Base-by-base conservation (phyloP, 2,113 vertebrate genomes). In the Nanorana parkeri region DNA sequence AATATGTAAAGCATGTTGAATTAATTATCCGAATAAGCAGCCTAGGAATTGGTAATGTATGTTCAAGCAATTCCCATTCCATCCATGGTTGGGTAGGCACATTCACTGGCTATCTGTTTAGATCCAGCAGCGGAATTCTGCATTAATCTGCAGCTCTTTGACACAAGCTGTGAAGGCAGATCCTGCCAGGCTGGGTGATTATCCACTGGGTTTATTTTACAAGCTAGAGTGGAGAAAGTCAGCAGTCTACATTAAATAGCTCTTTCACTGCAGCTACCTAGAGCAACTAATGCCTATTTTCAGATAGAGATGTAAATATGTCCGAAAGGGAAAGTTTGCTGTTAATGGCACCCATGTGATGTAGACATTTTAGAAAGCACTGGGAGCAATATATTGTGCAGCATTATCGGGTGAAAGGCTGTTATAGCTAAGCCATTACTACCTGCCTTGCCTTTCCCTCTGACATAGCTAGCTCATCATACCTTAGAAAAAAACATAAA, bases 181-280 rank as follows among this genome's bases (percentile, higher is more conserved):
- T 75, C 72, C 72, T 60, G 28, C 56, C 72, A 75, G 72, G 72
- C 26, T 32, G 20, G 21, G 72, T 41, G 7, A 75, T 75, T 75
- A 75, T 60, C 72, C 72, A 29, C 29, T 61, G 28, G 72, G 28
- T 75, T 58, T 41, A 32, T 75, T 36, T 75, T 75, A 75, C 72
- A 75, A 60, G 55, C 56, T 41, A 60, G 56, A 61, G 2, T 58
- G 29, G 56, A 75, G 56, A 75, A 75, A 75, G 20, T 36, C 72
- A 58, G 29, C 19, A 16, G 20, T 17, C 29, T n/a, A 75, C 55
- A 36, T 61, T 29, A 75, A 75, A 75, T 28, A 28, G 20, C 24
- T 47, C 11, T 60, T 75, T 75, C n/a, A 60, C 26, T 32, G n/a
- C 10, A 75, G 28, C n/a, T 36, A 75, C 29, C 54, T 23, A 55